These are phyloP conservation scores for Rissa tridactyla DNA, from an alignment of 2,113 vertebrate species.

Conservation along the genomic window DNA sequence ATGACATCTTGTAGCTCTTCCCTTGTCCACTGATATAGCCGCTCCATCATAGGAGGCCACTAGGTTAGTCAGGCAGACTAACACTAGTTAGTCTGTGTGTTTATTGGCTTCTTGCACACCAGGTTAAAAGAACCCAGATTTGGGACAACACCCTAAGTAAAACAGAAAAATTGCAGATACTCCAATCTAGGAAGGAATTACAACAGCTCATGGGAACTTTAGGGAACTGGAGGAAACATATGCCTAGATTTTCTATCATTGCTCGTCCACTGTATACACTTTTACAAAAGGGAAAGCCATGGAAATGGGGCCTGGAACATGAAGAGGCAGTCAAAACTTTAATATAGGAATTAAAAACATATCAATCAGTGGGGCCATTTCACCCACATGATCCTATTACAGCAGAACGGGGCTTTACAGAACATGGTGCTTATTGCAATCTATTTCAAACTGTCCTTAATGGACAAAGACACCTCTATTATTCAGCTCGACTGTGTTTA, in stretches of 20 bases:
- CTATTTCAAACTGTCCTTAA: background rate
- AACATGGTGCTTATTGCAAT: background rate
- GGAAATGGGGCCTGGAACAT: background rate
- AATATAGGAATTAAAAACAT: background rate
- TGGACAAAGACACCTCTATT: too few relatives aligned
- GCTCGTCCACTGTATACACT: background rate
- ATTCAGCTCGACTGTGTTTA: background rate
- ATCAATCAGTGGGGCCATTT: background rate
- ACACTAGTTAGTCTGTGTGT: too few relatives aligned
- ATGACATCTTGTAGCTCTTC: too few relatives aligned
- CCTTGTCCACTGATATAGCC: too few relatives aligned
- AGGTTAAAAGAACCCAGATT: too few relatives aligned
- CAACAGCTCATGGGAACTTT: background rate
- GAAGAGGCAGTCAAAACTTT: background rate
- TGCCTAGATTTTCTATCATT: background rate
- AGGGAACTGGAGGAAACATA: background rate
- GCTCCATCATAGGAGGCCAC: too few relatives aligned
- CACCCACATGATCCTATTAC: background rate
- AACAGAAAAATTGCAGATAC: background rate
- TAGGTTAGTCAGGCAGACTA: too few relatives aligned
- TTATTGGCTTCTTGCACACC: too few relatives aligned
- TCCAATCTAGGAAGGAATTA: background rate
- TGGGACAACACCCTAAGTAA: too few relatives aligned
- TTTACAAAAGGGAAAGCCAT: background rate
- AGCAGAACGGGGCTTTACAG: background rate